phyloP scores from a whole-genome alignment of 2,113 vertebrate genomes.

The Stegastes partitus region DNA sequence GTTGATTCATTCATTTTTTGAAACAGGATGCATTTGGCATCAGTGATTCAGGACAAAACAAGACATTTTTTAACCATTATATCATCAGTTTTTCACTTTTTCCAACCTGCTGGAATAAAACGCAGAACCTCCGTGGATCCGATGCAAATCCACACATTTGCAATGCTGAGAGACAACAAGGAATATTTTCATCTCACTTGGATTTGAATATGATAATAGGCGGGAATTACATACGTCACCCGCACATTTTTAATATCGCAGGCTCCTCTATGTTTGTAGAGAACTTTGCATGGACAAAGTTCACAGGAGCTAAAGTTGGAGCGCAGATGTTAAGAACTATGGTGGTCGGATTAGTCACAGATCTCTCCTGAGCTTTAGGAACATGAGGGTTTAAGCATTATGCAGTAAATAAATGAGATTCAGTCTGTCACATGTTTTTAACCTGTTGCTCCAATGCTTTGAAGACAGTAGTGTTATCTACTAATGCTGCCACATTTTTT shows the following conservation, averaged over 20 bases:
- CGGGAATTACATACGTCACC: not conserved
- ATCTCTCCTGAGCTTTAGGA: not conserved
- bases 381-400: not conserved
- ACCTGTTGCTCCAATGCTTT: too few species aligned
- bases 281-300: slow-evolving; percentile 38
- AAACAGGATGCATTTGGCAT: too few species aligned
- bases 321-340: not conserved
- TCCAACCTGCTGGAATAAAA: slow-evolving; percentile 1
- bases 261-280: not conserved
- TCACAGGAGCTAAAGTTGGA: not conserved
- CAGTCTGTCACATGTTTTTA: too few species aligned
- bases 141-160: slow-evolving; percentile 51
- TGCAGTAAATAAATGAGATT: too few species aligned
- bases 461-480: too few species aligned
- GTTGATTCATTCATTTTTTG: too few species aligned
- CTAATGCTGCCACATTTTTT: too few species aligned
- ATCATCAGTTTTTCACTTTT: not conserved
- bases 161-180: slow-evolving; percentile 6
- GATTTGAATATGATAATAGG: slow-evolving; percentile 56
- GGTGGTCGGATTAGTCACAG: not conserved
- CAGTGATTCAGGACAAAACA: too few species aligned
- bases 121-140: not conserved
- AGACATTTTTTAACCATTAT: not conserved
- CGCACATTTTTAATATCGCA: not conserved
- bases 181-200: slow-evolving; percentile 1